Evolutionary conservation across 2,797 vertebrate species (phyloP).

Genomic region (Prunella strophiata): DNA sequence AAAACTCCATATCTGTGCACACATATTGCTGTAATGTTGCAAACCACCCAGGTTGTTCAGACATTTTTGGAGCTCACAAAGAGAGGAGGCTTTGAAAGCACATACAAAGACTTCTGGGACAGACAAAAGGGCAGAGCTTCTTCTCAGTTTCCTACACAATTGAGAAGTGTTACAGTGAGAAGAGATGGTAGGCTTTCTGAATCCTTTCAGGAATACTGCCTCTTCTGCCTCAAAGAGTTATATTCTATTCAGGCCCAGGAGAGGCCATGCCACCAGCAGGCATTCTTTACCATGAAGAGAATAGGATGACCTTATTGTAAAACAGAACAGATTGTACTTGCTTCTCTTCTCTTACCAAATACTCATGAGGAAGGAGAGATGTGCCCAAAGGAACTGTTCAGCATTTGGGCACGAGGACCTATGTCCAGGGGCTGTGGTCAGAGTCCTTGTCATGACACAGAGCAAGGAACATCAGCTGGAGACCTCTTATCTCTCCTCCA

Average conservation of each 20-base stretch:
- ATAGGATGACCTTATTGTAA: background rate
- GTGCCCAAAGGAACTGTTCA: background rate
- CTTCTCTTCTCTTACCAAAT: background rate
- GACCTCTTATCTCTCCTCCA: background rate
- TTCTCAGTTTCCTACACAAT: background rate
- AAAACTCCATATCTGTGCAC: accelerated
- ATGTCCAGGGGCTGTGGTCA: background rate
- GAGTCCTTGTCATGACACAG: background rate
- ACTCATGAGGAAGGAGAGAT: background rate
- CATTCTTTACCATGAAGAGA: background rate
- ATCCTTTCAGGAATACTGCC: background rate
- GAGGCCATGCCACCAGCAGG: background rate
- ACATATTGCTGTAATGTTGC: background rate
- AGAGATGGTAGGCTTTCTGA: background rate
- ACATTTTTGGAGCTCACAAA: background rate
- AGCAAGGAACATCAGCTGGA: background rate
- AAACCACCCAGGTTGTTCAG: background rate
- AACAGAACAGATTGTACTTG: background rate
- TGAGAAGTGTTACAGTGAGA: background rate
- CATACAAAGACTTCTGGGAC: background rate
- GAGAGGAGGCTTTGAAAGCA: background rate
- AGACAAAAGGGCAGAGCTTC: background rate
- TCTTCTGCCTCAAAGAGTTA: background rate
- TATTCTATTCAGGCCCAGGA: background rate
- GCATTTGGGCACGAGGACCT: background rate